phyloP scores from a whole-genome alignment of 2,113 vertebrate species.

The Ranitomeya variabilis region DNA sequence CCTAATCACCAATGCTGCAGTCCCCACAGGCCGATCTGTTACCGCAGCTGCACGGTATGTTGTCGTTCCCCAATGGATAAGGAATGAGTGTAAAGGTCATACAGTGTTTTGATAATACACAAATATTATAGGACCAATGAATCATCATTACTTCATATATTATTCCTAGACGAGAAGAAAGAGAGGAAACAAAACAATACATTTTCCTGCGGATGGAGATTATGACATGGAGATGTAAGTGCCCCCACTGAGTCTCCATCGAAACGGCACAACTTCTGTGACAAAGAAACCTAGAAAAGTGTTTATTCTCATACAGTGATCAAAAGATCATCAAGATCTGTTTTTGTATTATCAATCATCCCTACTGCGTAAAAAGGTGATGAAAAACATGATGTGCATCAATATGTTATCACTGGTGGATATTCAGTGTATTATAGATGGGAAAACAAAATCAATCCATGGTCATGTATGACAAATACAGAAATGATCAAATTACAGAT shows the following conservation, averaged over 20 bases:
- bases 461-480: too few relatives aligned
- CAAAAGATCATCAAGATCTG: not conserved
- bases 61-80: not conserved
- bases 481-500: not conserved
- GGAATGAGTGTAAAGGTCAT: not conserved
- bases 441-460: too few relatives aligned
- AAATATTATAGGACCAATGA: not conserved
- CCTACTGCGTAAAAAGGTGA: not conserved
- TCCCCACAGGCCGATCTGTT: not conserved
- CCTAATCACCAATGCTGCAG: not conserved
- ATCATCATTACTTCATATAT: not conserved
- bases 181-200: constrained; percentile 10
- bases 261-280: not conserved
- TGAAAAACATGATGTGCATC: not conserved
- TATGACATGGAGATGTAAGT: not conserved
- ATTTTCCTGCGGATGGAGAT: constrained; percentile 9
- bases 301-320: not conserved
- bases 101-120: not conserved
- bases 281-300: not conserved
- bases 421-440: not conserved
- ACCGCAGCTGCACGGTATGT: not conserved
- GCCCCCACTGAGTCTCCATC: not conserved
- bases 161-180: constrained; percentile 8
- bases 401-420: not conserved
- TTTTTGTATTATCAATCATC: not conserved